A percentile compares a stretch with the other conserved stretches of the same genome.
Conservation (phyloP, 2,888 invertebrate genomes). For the Chorisops tibialis region DNA sequence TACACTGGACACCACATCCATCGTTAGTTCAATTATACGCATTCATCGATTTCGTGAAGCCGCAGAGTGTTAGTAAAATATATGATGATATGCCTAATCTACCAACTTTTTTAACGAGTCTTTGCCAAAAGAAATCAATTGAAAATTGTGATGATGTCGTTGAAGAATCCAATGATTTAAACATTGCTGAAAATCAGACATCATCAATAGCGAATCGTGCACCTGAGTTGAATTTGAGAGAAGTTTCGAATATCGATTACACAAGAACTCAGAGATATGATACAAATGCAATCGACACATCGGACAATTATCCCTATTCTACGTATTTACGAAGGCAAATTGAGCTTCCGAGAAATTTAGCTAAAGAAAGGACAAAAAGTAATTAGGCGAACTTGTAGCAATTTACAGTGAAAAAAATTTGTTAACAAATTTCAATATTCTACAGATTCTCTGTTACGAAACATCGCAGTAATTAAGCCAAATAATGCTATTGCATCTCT, state of each 20-base stretch:
- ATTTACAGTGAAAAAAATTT: neutral
- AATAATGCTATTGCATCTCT: too few relatives aligned
- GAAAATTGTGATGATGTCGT: neutral
- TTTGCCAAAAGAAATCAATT: slow-evolving; percentile 2
- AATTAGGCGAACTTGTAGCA: neutral
- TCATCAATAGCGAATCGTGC: neutral
- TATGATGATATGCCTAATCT: neutral
- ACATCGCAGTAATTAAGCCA: slow-evolving; percentile 3
- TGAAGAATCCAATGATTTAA: neutral
- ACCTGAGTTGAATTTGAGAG: neutral
- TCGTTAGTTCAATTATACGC: slow-evolving; percentile 8
- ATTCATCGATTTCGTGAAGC: slow-evolving; percentile 3
- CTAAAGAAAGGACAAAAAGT: neutral
- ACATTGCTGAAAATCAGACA: neutral
- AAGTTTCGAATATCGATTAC: too few relatives aligned
- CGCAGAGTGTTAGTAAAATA: neutral
- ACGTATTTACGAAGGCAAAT: neutral
- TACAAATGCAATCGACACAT: neutral
- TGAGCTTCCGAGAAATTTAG: slow-evolving; percentile 1
- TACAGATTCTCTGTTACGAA: neutral
- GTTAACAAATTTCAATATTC: neutral
- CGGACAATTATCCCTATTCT: neutral
- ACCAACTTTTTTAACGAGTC: neutral
- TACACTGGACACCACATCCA: slow-evolving; percentile 14
- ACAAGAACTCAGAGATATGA: neutral